Base-by-base conservation (phyloP, 2,113 vertebrate species). In the Rhodinocichla rosea region DNA sequence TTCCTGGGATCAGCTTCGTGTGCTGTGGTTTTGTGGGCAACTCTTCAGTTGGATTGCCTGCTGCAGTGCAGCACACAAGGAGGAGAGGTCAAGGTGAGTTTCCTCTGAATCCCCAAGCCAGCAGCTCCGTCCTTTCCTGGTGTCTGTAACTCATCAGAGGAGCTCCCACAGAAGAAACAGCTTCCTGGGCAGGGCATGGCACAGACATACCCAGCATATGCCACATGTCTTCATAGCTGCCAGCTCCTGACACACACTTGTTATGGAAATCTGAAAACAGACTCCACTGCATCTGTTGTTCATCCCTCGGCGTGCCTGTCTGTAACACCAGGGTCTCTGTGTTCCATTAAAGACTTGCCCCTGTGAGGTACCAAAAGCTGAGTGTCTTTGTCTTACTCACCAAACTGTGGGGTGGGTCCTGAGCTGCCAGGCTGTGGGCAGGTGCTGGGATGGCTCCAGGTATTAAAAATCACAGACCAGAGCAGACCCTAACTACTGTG, bases 201-300 rank as follows among this genome's bases (percentile, higher is more conserved):
- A 95, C 95, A 97, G 95, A 95, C 90, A 91, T 95, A 92, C 76
- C 94, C 87, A 81, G 79, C 95, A 95, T 96, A 96, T 95, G 96
- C 94, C 94, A 85, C 96, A 68, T n/a, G 95, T 97, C 96, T 97
- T 90, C 93, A 86, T 65, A 90, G 92, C 95, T 96, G 95, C 96
- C 96, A 96, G 94, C 95, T 96, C 90, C 92, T 96, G 95, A 95
- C 94, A 95, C 92, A 81, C 94, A 83, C 94, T 95, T 93, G 93
- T 86, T 96, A 86, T 75, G 93, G 94, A 91, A 96, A 97, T 95
- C 94, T 96, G 93, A 86, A 94, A 96, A 94, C 95, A 96, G 95
- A 95, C 93, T 95, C 94, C 53, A 55, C 44, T 96, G 95, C 92
- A 93, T 96, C 94, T 96, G 93, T 95, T 96, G 92, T 96, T 94